phyloP scores from a whole-genome alignment of 2,888 invertebrate genomes.

The Lordiphosa fenestrarum region DNA sequence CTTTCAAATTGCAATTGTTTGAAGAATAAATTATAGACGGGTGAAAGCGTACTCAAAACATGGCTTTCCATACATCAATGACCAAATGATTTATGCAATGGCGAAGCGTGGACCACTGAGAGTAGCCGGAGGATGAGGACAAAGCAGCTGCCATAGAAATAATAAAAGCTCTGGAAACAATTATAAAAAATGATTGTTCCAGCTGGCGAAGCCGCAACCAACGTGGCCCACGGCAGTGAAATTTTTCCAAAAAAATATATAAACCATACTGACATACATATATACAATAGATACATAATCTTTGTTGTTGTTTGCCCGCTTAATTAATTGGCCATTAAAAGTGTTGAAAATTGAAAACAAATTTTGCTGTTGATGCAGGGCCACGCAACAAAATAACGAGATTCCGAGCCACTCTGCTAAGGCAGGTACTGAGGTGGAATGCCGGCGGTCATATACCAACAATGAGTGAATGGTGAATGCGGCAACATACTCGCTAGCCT shows the following conservation, averaged over 20 bases:
- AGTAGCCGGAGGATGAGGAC: slow-evolving; percentile 6
- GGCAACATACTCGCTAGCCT: slow-evolving; percentile 3
- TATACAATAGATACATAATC: background rate
- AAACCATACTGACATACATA: slow-evolving; percentile 7
- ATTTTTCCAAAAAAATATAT: slow-evolving; percentile 24
- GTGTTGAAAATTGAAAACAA: slow-evolving; percentile 71
- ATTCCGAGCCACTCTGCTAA: slow-evolving; percentile 6
- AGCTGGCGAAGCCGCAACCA: slow-evolving; percentile 6
- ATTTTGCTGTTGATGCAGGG: slow-evolving; percentile 38
- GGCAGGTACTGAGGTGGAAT: slow-evolving; percentile 2
- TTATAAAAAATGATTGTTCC: slow-evolving; percentile 57
- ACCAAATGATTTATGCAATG: slow-evolving; percentile 55
- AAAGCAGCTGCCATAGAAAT: slow-evolving; percentile 34
- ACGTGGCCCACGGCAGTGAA: slow-evolving; percentile 15
- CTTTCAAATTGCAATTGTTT: slow-evolving; percentile 37
- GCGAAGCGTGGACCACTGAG: slow-evolving; percentile 4
- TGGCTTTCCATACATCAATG: slow-evolving; percentile 37
- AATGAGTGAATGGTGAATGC: slow-evolving; percentile 8
- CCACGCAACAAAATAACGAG: slow-evolving; percentile 32
- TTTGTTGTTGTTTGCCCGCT: slow-evolving; percentile 50
- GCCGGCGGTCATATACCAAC: too few species aligned
- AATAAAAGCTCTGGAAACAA: slow-evolving; percentile 39
- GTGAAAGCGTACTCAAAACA: slow-evolving; percentile 26
- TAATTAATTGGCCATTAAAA: slow-evolving; percentile 71
- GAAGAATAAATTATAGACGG: slow-evolving; percentile 45